Conservation (phyloP, 2,888 invertebrate species). For the Venusia cambrica region DNA sequence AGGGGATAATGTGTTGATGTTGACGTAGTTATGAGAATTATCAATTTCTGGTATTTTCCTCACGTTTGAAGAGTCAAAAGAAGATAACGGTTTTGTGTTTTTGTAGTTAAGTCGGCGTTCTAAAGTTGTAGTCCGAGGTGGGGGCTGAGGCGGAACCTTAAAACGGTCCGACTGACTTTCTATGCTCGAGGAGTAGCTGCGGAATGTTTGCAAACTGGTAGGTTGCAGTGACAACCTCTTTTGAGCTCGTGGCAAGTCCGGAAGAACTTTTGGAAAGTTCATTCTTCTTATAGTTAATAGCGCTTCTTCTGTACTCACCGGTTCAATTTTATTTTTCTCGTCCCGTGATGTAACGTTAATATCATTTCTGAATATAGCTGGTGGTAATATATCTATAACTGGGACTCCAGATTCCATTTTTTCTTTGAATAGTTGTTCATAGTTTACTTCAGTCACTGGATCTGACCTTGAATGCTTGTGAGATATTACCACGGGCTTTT, state of each 20-base stretch:
- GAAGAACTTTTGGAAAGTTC: slow-evolving; percentile 92
- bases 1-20: slow-evolving; percentile 55
- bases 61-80: slow-evolving; percentile 51
- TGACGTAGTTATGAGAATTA: slow-evolving; percentile 56
- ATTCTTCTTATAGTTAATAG: slow-evolving; percentile 86
- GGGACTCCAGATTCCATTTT: slow-evolving; percentile 47
- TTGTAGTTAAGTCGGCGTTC: slow-evolving; percentile 78
- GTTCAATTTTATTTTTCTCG: slow-evolving; percentile 57
- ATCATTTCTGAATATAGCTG: slow-evolving; percentile 76
- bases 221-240: slow-evolving; percentile 86
- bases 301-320: slow-evolving; percentile 85
- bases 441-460: slow-evolving; percentile 82
- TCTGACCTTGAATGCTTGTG: slow-evolving; percentile 86
- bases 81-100: slow-evolving; percentile 63
- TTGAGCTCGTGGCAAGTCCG: slow-evolving; percentile 84
- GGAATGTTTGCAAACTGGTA: slow-evolving; percentile 63
- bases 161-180: slow-evolving; percentile 57
- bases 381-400: slow-evolving; percentile 60
- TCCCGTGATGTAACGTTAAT: slow-evolving; percentile 89
- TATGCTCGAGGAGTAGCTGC: slow-evolving; percentile 45
- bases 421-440: slow-evolving; percentile 59
- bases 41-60: slow-evolving; percentile 46
- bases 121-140: slow-evolving; percentile 87
- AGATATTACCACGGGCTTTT: slow-evolving; percentile 73
- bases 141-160: slow-evolving; percentile 85